A percentile compares a stretch with the other conserved stretches of the same genome.
These are phyloP conservation scores for Coracias cyanogaster DNA, from an alignment of 2,797 vertebrate genomes.

Conservation along the genomic window DNA sequence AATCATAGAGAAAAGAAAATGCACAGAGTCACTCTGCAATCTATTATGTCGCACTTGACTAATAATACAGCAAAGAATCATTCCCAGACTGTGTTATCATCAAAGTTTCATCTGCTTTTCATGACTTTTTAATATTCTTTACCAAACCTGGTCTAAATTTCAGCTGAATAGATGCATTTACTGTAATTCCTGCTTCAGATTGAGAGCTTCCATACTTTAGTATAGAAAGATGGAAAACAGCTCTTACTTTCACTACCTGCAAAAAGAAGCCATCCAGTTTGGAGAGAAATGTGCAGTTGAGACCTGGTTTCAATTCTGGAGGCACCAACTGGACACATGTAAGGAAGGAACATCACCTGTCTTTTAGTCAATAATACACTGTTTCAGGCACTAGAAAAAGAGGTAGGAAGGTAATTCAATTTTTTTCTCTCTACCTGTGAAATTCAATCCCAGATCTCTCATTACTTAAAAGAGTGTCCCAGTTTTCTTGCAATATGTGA, in stretches of 20 bases:
- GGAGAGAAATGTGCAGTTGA: not conserved
- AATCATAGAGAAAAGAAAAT: not conserved
- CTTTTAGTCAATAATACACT: not conserved
- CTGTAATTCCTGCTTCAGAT: not conserved
- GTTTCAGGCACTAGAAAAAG: not conserved
- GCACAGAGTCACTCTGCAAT: not conserved
- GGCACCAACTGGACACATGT: accelerated
- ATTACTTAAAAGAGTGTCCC: not conserved
- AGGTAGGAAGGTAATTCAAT: not conserved
- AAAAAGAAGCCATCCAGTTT: not conserved
- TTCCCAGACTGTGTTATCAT: not conserved
- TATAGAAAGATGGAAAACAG: not conserved
- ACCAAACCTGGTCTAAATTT: not conserved
- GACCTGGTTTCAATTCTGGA: not conserved
- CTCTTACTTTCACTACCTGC: not conserved
- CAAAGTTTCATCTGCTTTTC: not conserved
- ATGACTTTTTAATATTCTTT: not conserved
- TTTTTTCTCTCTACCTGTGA: not conserved
- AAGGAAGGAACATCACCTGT: not conserved
- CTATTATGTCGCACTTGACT: not conserved
- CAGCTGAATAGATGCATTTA: not conserved
- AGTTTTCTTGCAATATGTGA: not conserved
- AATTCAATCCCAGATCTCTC: not conserved
- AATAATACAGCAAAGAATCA: not conserved
- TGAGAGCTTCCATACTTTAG: not conserved